A percentile compares a stretch with the other conserved stretches of the same genome.
Conservation (phyloP, 92 coral and sea anemone species). For the Epizoanthus stellaris region DNA sequence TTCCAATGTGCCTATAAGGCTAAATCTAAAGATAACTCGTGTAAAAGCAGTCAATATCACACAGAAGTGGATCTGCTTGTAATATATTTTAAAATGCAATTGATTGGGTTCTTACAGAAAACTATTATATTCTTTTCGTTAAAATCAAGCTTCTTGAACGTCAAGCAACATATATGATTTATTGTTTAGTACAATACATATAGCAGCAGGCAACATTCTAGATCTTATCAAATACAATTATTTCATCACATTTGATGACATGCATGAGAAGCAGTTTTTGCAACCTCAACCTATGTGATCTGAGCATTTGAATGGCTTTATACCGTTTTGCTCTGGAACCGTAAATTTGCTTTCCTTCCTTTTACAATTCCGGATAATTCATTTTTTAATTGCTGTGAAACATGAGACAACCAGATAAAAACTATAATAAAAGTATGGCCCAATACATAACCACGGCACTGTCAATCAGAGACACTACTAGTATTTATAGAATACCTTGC, state of each 20-base stretch:
- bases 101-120: neutral
- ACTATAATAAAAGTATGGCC: too few species aligned
- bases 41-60: neutral
- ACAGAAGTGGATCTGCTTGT: neutral
- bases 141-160: neutral
- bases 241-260: neutral
- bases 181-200: constrained; percentile 16
- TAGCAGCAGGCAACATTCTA: neutral
- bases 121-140: neutral
- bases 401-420: too few species aligned
- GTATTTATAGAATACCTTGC: too few species aligned
- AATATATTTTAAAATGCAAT: neutral
- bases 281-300: neutral
- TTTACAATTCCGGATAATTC: too few species aligned
- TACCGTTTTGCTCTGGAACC: neutral
- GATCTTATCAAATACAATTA: constrained; percentile 5
- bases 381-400: neutral
- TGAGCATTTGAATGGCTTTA: neutral
- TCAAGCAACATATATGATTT: constrained; percentile 22
- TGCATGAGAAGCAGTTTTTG: neutral
- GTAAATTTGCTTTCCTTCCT: neutral
- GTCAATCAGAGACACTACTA: too few species aligned
- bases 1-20: too few species aligned
- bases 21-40: neutral
- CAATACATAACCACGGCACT: too few species aligned